phyloP scores from a whole-genome alignment of 2,797 vertebrate genomes.

The Sebastes glaucus region DNA sequence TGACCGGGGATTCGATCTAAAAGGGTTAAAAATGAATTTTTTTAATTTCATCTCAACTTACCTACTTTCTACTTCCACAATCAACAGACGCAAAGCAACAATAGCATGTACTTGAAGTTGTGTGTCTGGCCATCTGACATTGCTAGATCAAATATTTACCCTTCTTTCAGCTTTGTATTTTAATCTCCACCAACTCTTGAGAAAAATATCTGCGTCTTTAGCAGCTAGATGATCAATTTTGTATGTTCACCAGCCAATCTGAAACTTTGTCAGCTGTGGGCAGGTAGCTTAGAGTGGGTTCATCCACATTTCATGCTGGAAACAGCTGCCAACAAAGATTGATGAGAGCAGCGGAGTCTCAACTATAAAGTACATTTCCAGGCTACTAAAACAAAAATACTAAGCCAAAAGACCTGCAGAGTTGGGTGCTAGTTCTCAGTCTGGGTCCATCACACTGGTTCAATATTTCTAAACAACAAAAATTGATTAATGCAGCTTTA shows the following conservation, averaged over 20 bases:
- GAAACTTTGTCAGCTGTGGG: neutral
- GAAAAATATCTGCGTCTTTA: neutral
- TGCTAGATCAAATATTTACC: neutral
- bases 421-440: neutral
- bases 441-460: neutral
- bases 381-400: neutral
- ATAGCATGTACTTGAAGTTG: neutral
- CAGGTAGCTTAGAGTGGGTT: neutral
- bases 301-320: neutral
- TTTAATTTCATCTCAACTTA: neutral
- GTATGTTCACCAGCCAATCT: neutral
- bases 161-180: neutral
- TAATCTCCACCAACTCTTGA: neutral
- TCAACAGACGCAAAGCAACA: neutral
- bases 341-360: neutral
- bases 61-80: neutral
- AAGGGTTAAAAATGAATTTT: neutral
- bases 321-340: neutral
- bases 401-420: neutral
- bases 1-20: rapidly evolving
- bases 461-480: neutral
- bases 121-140: neutral
- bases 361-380: neutral
- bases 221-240: neutral
- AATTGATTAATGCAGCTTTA: neutral